phyloP scores from a whole-genome alignment of 2,888 invertebrate species.

The Colletes collaris region DNA sequence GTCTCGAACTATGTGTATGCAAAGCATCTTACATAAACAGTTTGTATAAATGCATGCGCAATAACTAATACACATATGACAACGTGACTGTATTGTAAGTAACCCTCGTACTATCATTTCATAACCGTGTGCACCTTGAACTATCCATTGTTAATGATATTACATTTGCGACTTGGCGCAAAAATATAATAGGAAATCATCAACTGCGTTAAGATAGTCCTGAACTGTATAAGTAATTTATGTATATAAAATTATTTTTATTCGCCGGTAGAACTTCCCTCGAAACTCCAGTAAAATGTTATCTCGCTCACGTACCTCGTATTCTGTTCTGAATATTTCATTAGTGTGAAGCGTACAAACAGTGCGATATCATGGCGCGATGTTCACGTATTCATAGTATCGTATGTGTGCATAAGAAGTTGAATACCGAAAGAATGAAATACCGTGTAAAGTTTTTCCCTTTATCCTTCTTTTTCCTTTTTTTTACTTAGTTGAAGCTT shows the following conservation, averaged over 20 bases:
- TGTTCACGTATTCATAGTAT: conserved; percentile 18
- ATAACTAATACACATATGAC: not conserved
- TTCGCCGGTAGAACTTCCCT: conserved; percentile 11
- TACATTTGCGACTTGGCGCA: no score
- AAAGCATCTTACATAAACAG: not conserved
- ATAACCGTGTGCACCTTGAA: no score
- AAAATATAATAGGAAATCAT: no score
- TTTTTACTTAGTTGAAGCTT: not conserved
- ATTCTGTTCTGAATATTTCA: conserved; percentile 43
- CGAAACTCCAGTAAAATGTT: conserved; percentile 3
- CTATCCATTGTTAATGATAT: no score
- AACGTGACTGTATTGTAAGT: not conserved
- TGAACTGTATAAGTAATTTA: conserved; percentile 7
- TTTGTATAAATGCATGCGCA: conserved; percentile 14
- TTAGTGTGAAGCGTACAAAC: conserved; percentile 31
- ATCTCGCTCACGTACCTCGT: conserved; percentile 22
- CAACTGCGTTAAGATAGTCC: not conserved
- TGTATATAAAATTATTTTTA: conserved; percentile 32
- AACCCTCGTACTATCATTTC: no score
- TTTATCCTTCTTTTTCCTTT: not conserved
- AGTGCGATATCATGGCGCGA: conserved; percentile 27
- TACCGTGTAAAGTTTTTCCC: not conserved
- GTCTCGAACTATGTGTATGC: conserved; percentile 5
- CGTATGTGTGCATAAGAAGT: conserved; percentile 17
- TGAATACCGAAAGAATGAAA: conserved; percentile 2